A percentile compares a stretch with the other conserved stretches of the same genome.
Evolutionary conservation across 2,113 vertebrate species (phyloP).

Genomic region (Neotragus pygmaeus): DNA sequence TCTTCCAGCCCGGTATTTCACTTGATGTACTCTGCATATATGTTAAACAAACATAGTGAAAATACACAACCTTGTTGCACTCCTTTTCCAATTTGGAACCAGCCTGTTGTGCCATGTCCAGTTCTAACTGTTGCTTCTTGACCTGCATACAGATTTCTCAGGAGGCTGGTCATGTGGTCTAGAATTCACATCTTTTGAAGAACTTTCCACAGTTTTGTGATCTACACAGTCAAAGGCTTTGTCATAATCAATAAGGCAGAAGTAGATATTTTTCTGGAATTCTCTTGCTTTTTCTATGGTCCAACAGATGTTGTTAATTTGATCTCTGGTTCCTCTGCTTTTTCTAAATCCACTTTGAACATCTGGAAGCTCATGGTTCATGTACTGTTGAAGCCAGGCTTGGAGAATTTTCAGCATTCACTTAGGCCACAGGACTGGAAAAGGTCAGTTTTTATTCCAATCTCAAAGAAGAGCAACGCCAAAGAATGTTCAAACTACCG

Average conservation of each 20-base stretch:
- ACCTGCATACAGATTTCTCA: not conserved
- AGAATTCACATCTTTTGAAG: not conserved
- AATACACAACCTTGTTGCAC: fast-evolving
- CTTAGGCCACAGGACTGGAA: not conserved
- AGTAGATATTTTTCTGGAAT: not conserved
- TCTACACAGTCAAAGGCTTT: not conserved
- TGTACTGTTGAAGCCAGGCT: not conserved
- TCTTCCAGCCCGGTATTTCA: not conserved
- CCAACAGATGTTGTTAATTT: not conserved
- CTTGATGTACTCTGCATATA: not conserved
- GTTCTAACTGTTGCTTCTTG: not conserved
- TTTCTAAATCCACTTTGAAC: not conserved
- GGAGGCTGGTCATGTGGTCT: not conserved
- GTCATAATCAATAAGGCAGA: not conserved
- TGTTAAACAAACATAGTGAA: not conserved
- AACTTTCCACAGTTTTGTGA: not conserved
- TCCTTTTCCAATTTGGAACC: not conserved
- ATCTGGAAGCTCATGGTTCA: not conserved
- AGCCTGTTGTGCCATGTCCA: not conserved
- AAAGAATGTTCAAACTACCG: not conserved
- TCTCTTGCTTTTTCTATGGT: not conserved
- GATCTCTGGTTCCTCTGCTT: not conserved
- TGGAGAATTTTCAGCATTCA: not conserved
- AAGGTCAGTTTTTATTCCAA: not conserved
- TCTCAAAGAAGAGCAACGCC: not conserved